Evolutionary conservation across 2,113 vertebrate genomes (phyloP), one percentile per base, ranked within the genome.

Genomic region (Notarius lentiginosus): DNA sequence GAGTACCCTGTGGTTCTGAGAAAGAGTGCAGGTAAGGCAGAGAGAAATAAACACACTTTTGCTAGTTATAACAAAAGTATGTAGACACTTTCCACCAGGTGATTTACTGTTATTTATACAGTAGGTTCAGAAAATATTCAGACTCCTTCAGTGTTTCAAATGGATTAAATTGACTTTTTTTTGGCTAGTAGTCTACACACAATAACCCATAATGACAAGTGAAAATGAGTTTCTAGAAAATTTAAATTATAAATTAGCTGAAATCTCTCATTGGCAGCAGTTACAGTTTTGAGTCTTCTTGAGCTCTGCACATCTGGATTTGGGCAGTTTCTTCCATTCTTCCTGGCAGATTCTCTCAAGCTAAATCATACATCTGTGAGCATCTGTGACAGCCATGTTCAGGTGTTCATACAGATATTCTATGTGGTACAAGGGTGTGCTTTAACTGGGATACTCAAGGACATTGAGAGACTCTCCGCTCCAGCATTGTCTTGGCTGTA

Each of bases 1-100:
- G 98, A 0, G 97, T 99, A 27, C 98, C 98, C 82, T 99, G 97
- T 0, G 98, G 98, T 1, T 95, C 96, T 0, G 93, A 97, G 86
- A 97, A 96, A 0, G 97, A 98, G 89, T 98, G 97, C 95, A 98
- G 98, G 98, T 99, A 88, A 49, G 22, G 55, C 41, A 12, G 17
- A 14, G 2, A 5, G 24, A 5, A 18, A 6, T 0, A 30, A 56
- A 66, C 30, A 53, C 61, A n/a, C 3, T 7, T 49, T 20, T 27
- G 11, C 18, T 41, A 22, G 17, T 73, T 8, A 73, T 24, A 5
- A 12, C 41, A 51, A 10, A 76, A 49, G 47, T 8, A 77, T 27
- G 14, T 7, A 55, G 11, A n/a, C 49, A 76, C 4, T 5, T 5
- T 24, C 9, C 9, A 24, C 14, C n/a, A 66, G n/a, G 10, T 66